phyloP scores from a whole-genome alignment of 30 jellyfish, hydroid and myxozoan species.

The Morbakka virulenta region DNA sequence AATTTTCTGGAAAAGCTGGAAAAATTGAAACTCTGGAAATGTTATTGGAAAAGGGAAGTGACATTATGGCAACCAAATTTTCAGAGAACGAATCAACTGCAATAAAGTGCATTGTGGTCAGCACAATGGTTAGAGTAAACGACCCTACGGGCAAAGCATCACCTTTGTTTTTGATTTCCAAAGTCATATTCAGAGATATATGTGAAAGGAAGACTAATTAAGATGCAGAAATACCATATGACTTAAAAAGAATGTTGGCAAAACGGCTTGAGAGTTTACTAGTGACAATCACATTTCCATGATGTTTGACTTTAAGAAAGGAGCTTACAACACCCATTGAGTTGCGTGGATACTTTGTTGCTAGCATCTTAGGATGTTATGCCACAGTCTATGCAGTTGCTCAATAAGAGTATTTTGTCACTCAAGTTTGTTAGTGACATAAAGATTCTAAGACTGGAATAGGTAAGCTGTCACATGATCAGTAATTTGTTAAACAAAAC shows the following conservation, averaged over 20 bases:
- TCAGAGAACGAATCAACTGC: not conserved
- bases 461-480: conserved; percentile 20
- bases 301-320: not conserved
- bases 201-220: conserved; percentile 21
- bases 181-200: conserved; percentile 22
- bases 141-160: not conserved
- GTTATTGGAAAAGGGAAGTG: conserved; percentile 31
- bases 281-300: conserved; percentile 1
- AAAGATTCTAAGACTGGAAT: conserved; percentile 36
- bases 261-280: conserved; percentile 17
- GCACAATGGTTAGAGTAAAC: not conserved
- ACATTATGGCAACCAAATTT: conserved; percentile 4
- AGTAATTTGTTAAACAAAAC: conserved; percentile 18
- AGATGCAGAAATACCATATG: not conserved
- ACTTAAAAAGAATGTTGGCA: not conserved
- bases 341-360: conserved; percentile 21
- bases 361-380: conserved; percentile 1
- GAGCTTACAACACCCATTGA: not conserved
- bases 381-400: conserved; percentile 25
- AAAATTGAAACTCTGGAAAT: not conserved
- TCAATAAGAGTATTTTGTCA: not conserved
- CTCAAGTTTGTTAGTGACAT: conserved; percentile 1
- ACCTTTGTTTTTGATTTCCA: not conserved
- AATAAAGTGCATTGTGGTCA: conserved; percentile 25
- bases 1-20: not conserved